phyloP scores from a whole-genome alignment of 1,140 invertebrate genomes.

The Apis dorsata region DNA sequence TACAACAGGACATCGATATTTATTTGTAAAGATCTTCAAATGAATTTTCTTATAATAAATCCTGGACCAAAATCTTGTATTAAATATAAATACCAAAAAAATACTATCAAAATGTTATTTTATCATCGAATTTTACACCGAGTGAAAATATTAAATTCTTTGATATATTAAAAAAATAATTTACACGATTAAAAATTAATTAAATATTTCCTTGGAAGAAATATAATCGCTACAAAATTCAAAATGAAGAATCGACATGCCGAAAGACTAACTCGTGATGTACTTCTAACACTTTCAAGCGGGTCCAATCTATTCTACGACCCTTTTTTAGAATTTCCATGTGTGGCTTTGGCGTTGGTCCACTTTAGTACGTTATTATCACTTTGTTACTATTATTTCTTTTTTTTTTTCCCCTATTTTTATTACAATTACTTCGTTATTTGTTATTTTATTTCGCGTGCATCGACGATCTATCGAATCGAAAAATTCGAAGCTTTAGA shows the following conservation, averaged over 20 bases:
- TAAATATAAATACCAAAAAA: too few species aligned
- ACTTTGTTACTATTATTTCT: slow-evolving; percentile 39
- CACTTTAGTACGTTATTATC: slow-evolving; percentile 65
- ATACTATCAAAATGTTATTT: too few species aligned
- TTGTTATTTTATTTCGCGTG: background rate
- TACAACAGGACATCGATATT: too few species aligned
- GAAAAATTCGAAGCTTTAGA: slow-evolving; percentile 20
- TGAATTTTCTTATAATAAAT: too few species aligned
- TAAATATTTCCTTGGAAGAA: too few species aligned
- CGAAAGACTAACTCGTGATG: slow-evolving; percentile 58
- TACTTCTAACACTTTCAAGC: slow-evolving; percentile 66
- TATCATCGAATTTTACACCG: too few species aligned
- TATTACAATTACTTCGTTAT: background rate
- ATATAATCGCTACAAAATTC: background rate
- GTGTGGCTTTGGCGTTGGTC: slow-evolving; percentile 66
- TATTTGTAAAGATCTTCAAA: too few species aligned
- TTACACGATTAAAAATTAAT: too few species aligned
- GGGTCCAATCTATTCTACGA: slow-evolving; percentile 62
- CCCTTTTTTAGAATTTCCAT: slow-evolving; percentile 65
- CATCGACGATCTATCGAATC: background rate
- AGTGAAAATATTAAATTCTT: too few species aligned
- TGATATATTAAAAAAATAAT: too few species aligned
- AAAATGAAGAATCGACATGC: slow-evolving; percentile 22
- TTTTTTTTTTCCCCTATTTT: background rate
- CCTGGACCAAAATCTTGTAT: too few species aligned